phyloP scores from a whole-genome alignment of 2,113 vertebrate species.

The Procapra przewalskii region DNA sequence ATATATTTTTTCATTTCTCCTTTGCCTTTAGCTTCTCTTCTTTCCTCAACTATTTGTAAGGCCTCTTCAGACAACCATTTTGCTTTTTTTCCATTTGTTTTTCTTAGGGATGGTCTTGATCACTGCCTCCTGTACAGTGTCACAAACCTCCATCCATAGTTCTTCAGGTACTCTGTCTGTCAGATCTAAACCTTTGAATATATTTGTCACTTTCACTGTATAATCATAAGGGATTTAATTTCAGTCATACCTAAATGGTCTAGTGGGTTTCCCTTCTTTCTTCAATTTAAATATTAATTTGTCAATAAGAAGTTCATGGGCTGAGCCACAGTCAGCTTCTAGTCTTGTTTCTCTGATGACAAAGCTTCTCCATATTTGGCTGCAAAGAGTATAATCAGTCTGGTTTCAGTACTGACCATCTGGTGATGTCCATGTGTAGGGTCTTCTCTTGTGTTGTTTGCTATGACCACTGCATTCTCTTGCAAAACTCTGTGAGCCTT shows the following conservation, averaged over 20 bases:
- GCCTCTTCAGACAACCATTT: neutral
- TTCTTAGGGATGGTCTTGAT: neutral
- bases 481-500: neutral
- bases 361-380: neutral
- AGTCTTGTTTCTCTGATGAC: neutral
- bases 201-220: neutral
- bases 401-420: neutral
- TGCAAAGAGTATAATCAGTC: neutral
- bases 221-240: neutral
- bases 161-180: neutral
- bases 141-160: neutral
- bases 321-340: neutral
- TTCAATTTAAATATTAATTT: neutral
- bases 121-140: neutral
- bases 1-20: neutral
- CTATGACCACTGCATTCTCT: neutral
- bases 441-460: neutral
- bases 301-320: neutral
- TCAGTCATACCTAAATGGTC: neutral
- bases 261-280: neutral
- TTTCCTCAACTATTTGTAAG: neutral
- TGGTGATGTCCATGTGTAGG: neutral
- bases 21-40: neutral
- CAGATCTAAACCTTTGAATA: neutral
- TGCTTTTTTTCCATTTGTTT: neutral